Evolutionary conservation across 53 echinoderm and acorn worm species (phyloP), one percentile per base, ranked within the genome.

Genomic region (Holothuria leucospilota): DNA sequence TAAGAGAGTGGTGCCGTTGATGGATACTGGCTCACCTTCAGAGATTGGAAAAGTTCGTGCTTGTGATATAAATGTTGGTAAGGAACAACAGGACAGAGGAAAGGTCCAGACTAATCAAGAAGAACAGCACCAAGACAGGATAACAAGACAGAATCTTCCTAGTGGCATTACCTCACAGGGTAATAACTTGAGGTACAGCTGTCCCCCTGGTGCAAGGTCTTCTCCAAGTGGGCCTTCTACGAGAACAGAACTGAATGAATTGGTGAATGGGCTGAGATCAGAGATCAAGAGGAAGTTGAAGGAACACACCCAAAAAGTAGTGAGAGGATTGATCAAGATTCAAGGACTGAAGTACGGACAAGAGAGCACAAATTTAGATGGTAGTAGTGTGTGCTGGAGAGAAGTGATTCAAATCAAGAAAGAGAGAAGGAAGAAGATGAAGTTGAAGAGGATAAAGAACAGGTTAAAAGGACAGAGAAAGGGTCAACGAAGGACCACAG

Each of bases 401-500:
- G 56, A 56, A 18, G 56, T 56, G 56, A 56, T 56, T 56, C 56
- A 56, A 75, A 52, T 25, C 26, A 21, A 23, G 26, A 75, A 49
- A 11, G 25, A 53, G 25, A 80, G 61, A 80, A 61, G 80, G 62
- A 80, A 30, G 38, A 80, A 80, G 80, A 60, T 80, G 21, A 80
- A 62, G 29, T 59, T 56, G 11, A 80, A 80, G 80, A 80, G 34
- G 56, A 27, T 80, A 20, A 28, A 38, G 10, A 7, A 27, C 13
- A 51, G 6, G 15, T 28, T n/a, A 56, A 59, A 59, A 59, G 56
- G 16, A 4, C 56, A 80, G 62, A 21, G 3, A 21, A 25, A 49
- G 27, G 15, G 56, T 18, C 18, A 10, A 18, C 56, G 1, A 39
- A 30, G 80, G 21, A 34, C 20, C 12, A 30, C 62, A 61, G 51